Evolutionary conservation across 2,113 vertebrate genomes (phyloP).

Genomic region (Addax nasomaculatus): DNA sequence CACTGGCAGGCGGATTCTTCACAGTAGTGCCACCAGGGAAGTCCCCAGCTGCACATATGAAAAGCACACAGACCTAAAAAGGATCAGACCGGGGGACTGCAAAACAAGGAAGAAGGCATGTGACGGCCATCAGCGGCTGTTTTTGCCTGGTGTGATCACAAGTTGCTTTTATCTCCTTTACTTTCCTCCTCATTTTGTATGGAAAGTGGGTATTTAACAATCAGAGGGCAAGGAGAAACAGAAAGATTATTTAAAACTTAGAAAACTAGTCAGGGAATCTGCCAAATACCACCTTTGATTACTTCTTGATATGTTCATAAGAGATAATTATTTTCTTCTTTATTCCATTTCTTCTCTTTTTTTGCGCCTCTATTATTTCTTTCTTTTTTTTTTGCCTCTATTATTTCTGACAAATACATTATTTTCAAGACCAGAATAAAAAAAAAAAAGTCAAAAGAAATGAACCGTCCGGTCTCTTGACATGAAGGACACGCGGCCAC

Average conservation of each 20-base stretch:
- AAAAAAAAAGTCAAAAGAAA: not conserved
- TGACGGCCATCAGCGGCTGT: fast-evolving
- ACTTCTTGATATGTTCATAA: not conserved
- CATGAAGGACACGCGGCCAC: fast-evolving
- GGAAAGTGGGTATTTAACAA: not conserved
- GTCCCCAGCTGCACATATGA: fast-evolving
- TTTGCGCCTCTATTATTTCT: not conserved
- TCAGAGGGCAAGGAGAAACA: too few species aligned
- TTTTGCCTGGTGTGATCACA: fast-evolving
- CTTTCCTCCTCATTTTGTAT: not conserved
- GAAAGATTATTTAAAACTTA: not conserved
- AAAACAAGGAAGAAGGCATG: fast-evolving
- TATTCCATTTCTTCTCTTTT: not conserved
- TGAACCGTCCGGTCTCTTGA: fast-evolving
- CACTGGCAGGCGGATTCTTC: not conserved
- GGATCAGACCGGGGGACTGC: fast-evolving
- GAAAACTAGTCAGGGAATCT: not conserved
- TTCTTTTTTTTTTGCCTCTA: not conserved
- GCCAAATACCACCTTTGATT: not conserved
- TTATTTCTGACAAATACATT: not conserved
- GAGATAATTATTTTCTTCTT: not conserved
- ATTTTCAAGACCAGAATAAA: not conserved
- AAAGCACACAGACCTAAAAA: fast-evolving
- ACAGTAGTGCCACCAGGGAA: fast-evolving
- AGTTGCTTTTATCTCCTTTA: fast-evolving